Evolutionary conservation across 2,797 vertebrate species (phyloP).

Genomic region (Phylloscopus collybita): DNA sequence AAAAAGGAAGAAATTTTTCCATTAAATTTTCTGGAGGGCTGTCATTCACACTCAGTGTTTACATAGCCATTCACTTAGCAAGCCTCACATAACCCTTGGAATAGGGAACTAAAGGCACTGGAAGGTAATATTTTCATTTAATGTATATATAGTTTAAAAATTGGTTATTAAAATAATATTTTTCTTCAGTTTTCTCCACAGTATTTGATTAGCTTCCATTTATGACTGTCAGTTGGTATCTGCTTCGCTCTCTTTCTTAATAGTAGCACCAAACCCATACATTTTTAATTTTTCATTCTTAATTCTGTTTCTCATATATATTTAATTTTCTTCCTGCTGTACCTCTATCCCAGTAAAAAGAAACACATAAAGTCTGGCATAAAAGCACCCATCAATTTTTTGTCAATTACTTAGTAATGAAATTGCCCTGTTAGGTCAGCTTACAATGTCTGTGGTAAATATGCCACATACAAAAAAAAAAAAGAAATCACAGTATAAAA

Average conservation of each 20-base stretch:
- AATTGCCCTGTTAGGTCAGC: not conserved
- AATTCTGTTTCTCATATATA: not conserved
- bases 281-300: not conserved
- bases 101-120: not conserved
- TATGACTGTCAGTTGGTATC: not conserved
- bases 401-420: not conserved
- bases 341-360: not conserved
- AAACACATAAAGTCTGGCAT: not conserved
- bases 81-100: not conserved
- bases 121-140: not conserved
- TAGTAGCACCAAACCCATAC: not conserved
- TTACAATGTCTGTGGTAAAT: not conserved
- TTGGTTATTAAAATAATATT: not conserved
- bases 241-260: not conserved
- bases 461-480: not conserved
- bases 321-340: not conserved
- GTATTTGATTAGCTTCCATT: not conserved
- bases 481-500: constrained; percentile 49
- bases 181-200: not conserved
- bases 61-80: not conserved
- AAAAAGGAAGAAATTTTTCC: not conserved
- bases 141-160: not conserved
- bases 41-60: not conserved
- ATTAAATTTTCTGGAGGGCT: not conserved
- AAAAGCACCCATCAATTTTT: not conserved